These are phyloP conservation scores for Heliconius ethilla DNA, from an alignment of 2,888 invertebrate genomes.

Conservation along the genomic window DNA sequence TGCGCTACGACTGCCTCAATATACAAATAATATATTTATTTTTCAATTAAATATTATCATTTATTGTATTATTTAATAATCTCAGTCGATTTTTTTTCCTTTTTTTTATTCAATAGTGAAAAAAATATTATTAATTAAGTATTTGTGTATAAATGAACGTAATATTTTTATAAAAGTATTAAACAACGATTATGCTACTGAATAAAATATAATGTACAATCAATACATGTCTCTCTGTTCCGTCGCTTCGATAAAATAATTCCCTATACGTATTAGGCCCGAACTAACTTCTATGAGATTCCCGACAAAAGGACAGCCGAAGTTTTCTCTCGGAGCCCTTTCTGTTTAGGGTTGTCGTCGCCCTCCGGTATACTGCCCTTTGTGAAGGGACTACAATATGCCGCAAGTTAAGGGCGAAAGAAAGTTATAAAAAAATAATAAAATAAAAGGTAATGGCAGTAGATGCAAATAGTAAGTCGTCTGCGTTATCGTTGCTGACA, in stretches of 20 bases:
- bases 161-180: background rate
- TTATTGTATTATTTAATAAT: no score
- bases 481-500: background rate
- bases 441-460: conserved; percentile 18
- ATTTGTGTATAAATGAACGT: background rate
- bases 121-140: no score
- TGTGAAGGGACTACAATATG: conserved; percentile 53
- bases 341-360: conserved; percentile 75
- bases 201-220: conserved; percentile 32
- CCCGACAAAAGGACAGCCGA: conserved; percentile 60
- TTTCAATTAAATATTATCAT: no score
- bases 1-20: no score
- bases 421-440: conserved; percentile 37
- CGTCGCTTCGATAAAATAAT: conserved; percentile 33
- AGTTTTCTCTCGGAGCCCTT: conserved; percentile 70
- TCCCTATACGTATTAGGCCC: conserved; percentile 36
- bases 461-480: conserved; percentile 22
- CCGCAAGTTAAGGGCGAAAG: conserved; percentile 57
- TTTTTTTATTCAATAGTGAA: background rate
- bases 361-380: conserved; percentile 73
- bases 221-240: conserved; percentile 15
- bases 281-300: conserved; percentile 64
- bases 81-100: background rate
- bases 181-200: background rate
- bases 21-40: no score